Evolutionary conservation across 2,888 invertebrate species (phyloP).

Genomic region (Matsumyia berberina): DNA sequence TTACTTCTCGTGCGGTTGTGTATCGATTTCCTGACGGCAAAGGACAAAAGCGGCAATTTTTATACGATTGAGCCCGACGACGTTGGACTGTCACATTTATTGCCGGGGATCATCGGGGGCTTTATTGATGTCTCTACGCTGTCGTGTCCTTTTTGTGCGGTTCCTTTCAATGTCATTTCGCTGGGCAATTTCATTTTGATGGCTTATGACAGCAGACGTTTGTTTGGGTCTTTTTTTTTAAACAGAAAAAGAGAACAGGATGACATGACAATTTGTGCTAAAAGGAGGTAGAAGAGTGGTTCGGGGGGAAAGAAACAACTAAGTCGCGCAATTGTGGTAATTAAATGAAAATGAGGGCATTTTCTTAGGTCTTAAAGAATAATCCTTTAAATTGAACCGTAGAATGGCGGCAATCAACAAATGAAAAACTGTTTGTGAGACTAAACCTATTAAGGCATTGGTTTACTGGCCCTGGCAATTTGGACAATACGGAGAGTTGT

Average conservation of each 20-base stretch:
- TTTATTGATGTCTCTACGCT: constrained; percentile 20
- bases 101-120: constrained; percentile 21
- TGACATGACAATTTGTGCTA: neutral
- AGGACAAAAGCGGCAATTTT: constrained; percentile 20
- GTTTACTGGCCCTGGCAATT: too few species aligned
- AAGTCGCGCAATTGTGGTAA: constrained; percentile 33
- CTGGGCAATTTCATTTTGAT: constrained; percentile 33
- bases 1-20: neutral
- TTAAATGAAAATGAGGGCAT: constrained; percentile 21
- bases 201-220: constrained; percentile 22
- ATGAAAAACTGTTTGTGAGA: too few species aligned
- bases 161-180: constrained; percentile 29
- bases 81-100: constrained; percentile 33
- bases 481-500: too few species aligned
- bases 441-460: too few species aligned
- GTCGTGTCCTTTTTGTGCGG: constrained; percentile 10
- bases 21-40: constrained; percentile 22
- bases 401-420: too few species aligned
- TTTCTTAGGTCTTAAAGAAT: constrained; percentile 1
- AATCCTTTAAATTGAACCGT: neutral
- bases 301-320: constrained; percentile 1
- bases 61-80: constrained; percentile 19
- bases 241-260: neutral
- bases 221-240: neutral
- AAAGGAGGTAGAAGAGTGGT: neutral